A percentile compares a stretch with the other conserved stretches of the same genome.
Conservation (phyloP, 2,888 invertebrate species). For the Diabrotica balteata region DNA sequence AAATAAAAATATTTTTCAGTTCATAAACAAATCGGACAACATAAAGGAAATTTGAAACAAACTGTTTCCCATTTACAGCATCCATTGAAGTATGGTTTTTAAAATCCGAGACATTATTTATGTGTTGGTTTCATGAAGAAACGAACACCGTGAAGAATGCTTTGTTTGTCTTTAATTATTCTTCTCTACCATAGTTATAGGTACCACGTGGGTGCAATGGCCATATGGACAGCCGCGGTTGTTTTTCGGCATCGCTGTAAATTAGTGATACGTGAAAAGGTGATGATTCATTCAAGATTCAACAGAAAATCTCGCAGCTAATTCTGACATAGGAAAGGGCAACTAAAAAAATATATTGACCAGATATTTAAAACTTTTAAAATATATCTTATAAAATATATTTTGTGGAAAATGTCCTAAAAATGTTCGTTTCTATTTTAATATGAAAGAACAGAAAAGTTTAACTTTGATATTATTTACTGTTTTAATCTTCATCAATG, state of each 20-base stretch:
- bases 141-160: conserved; percentile 11
- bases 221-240: conserved; percentile 6
- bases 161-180: conserved; percentile 24
- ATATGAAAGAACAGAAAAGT: no score
- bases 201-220: conserved; percentile 17
- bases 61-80: neutral
- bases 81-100: conserved; percentile 13
- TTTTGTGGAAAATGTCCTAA: no score
- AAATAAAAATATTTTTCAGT: neutral
- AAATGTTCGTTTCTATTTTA: no score
- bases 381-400: no score
- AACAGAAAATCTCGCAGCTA: no score
- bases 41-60: conserved; percentile 10
- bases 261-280: neutral
- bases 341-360: no score
- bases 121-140: conserved; percentile 20
- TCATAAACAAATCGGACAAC: conserved; percentile 5
- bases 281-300: conserved; percentile 2
- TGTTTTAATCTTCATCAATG: no score
- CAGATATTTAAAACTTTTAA: no score
- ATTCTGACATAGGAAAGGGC: no score
- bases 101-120: conserved; percentile 19
- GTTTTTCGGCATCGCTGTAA: conserved; percentile 1
- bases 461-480: no score
- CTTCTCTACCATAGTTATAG: conserved; percentile 1